These are phyloP conservation scores for Chromis chromis DNA, from an alignment of 2,797 vertebrate species.

Conservation along the genomic window DNA sequence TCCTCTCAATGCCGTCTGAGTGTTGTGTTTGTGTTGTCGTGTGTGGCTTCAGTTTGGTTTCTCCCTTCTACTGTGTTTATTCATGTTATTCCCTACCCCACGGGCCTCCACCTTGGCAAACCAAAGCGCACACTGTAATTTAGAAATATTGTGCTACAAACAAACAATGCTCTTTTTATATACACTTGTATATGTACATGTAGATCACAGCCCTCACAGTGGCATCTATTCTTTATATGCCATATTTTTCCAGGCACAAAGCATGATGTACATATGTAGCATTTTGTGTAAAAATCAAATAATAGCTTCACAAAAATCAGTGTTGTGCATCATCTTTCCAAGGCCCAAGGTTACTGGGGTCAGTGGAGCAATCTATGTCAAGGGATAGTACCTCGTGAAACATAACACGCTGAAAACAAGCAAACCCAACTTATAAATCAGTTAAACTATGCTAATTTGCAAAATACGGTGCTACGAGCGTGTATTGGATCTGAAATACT, in stretches of 20 bases:
- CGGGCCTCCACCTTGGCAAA: constrained; percentile 75
- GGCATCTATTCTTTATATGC: neutral
- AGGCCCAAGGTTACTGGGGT: constrained; percentile 79
- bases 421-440: constrained; percentile 14
- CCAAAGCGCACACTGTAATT: constrained; percentile 43
- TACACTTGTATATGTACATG: constrained; percentile 31
- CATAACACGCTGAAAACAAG: constrained; percentile 66
- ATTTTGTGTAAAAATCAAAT: constrained; percentile 31
- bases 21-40: constrained; percentile 83
- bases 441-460: constrained; percentile 12
- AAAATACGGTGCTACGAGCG: constrained; percentile 52
- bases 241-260: neutral
- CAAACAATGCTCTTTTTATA: neutral
- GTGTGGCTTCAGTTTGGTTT: constrained; percentile 73
- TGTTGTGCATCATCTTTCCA: constrained; percentile 49
- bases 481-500: constrained; percentile 77
- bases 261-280: constrained; percentile 21
- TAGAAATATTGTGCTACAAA: neutral
- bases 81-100: constrained; percentile 64
- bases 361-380: constrained; percentile 71
- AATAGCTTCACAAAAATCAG: constrained; percentile 30
- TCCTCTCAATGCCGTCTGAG: constrained; percentile 77
- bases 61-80: constrained; percentile 67
- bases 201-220: neutral
- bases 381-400: constrained; percentile 77